Conservation (phyloP, 2,113 vertebrate species). For the Telmatochromis sp. region DNA sequence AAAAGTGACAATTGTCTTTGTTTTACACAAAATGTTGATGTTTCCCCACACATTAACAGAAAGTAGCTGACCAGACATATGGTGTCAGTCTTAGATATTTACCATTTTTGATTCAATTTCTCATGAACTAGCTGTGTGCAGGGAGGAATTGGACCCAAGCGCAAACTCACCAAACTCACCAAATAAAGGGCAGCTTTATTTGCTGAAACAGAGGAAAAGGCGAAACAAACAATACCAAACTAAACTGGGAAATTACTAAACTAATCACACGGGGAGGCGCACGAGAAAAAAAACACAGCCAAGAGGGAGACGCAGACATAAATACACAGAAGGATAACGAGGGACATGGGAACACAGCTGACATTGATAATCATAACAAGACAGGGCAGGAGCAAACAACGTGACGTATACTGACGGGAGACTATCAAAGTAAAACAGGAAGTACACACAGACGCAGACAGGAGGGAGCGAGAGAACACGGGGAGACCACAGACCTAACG, state of each 20-base stretch:
- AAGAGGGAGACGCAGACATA: not conserved
- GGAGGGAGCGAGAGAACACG: not conserved
- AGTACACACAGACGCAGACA: not conserved
- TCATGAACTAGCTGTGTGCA: not conserved
- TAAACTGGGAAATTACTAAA: not conserved
- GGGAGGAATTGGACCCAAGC: not conserved
- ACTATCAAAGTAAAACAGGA: not conserved
- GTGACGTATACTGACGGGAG: not conserved
- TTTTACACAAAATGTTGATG: not conserved
- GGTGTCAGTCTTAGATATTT: not conserved
- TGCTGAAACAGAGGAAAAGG: rapidly evolving
- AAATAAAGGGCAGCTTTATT: not conserved
- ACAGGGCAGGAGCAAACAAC: not conserved
- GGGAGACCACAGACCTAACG: not conserved
- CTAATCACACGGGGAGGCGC: rapidly evolving
- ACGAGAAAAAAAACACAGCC: rapidly evolving
- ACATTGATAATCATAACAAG: not conserved
- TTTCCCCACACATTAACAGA: not conserved
- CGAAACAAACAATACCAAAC: rapidly evolving
- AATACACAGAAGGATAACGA: not conserved
- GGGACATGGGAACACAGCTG: not conserved
- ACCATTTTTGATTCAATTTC: not conserved
- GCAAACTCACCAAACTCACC: not conserved
- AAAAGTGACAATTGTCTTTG: not conserved
- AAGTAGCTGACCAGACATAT: not conserved